These are phyloP conservation scores for Bursaphelenchus mucronatus DNA, from an alignment of 1,140 invertebrate genomes.

Conservation along the genomic window DNA sequence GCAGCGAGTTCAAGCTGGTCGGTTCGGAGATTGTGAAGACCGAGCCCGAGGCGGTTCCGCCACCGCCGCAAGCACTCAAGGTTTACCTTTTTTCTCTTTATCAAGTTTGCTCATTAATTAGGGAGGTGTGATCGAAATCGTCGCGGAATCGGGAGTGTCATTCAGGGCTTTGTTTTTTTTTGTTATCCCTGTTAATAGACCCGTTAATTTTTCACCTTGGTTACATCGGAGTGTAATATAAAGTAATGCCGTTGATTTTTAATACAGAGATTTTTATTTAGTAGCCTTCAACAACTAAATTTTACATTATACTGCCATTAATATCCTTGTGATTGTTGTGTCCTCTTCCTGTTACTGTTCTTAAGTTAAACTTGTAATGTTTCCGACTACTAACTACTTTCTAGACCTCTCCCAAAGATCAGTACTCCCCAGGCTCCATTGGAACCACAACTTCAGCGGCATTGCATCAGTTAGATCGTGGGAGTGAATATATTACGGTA, in stretches of 20 bases:
- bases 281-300: not conserved
- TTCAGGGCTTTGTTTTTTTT: slow-evolving; percentile 1
- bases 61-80: slow-evolving; percentile 21
- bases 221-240: not conserved
- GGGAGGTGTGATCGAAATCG: slow-evolving; percentile 8
- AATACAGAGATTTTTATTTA: slow-evolving; percentile 3
- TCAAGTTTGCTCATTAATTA: slow-evolving; percentile 19
- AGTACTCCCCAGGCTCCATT: not conserved
- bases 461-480: not conserved
- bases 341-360: no score
- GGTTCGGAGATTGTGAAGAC: slow-evolving; percentile 52
- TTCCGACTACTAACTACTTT: no score
- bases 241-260: slow-evolving; percentile 1
- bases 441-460: not conserved
- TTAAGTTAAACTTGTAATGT: no score
- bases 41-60: slow-evolving; percentile 40
- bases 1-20: slow-evolving; percentile 36
- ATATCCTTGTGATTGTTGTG: no score
- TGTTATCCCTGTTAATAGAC: slow-evolving; percentile 6
- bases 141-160: slow-evolving; percentile 1
- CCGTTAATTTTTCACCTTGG: not conserved
- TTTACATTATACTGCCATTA: no score
- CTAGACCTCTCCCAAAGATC: not conserved
- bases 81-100: slow-evolving; percentile 27
- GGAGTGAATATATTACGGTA: not conserved